Base-by-base conservation (phyloP, 2,113 vertebrate species). In the Tricholaema leucomelas region DNA sequence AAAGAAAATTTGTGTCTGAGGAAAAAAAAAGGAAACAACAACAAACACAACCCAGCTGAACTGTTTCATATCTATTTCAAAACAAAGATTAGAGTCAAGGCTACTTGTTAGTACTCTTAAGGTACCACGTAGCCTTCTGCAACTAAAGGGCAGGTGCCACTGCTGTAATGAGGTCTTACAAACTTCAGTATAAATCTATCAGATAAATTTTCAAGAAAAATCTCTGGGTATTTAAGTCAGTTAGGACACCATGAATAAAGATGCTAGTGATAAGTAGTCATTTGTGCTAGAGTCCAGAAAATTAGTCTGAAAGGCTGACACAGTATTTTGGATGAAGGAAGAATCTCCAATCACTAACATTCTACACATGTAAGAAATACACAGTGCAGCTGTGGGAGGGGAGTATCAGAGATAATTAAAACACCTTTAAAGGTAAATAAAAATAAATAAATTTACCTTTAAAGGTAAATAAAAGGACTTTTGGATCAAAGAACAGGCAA, bases 111-210 rank as follows among this genome's bases (percentile, higher is more conserved):
- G 2, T 36, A 59, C 9, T 59, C 9, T 40, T 52, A 6, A 63
- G 21, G 10, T 60, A 54, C 50, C 31, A 18, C 0, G 0, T 3
- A 75, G 48, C 8, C 19, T 40, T 50, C 38, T 71, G 56, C 31
- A 91, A 70, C 27, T 66, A 30, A 79, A 80, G 11, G 30, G 28
- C 48, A 48, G 58, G 42, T 18, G 28, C 61, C 9, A 50, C 4
- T 4, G 21, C 40, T 17, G 2, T 48, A 58, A 44, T 0, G 1
- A 56, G 7, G 13, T 38, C 36, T 69, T n/a, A 12, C 5, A 65
- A 82, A 73, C 8, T 5, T 69, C 56, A 44, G 24, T 27, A 38
- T n/a, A 44, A 63, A 50, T 24, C 25, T 27, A 9, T 12, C 75
- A 73, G 9, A 66, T 18, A 65, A 48, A 56, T 59, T 77, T 31